Percentiles rank a stretch among this genome's conserved stretches.
phyloP scores from a whole-genome alignment of 1,140 invertebrate genomes.

The Calephelis virginiensis region DNA sequence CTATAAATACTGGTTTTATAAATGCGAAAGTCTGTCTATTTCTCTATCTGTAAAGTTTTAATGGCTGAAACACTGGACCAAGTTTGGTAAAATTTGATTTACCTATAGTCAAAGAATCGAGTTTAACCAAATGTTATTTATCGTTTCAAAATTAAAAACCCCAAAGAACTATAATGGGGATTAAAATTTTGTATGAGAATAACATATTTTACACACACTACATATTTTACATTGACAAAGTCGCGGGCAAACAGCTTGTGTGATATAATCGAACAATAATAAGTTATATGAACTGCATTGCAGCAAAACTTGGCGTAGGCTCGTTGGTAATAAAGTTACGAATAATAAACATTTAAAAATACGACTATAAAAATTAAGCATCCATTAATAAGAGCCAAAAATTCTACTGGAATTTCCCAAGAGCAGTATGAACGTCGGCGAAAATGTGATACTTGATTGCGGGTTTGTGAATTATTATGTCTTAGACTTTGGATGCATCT shows the following conservation, averaged over 20 bases:
- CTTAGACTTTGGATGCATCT: neutral
- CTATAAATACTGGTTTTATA: too few relatives aligned
- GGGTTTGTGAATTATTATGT: neutral
- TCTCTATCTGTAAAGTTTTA: too few relatives aligned
- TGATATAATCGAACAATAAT: neutral
- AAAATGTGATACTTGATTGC: neutral
- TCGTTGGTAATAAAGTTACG: constrained; percentile 3
- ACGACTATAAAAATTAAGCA: constrained; percentile 8
- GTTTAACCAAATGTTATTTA: too few relatives aligned
- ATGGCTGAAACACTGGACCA: too few relatives aligned
- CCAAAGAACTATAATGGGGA: too few relatives aligned
- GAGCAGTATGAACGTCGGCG: neutral
- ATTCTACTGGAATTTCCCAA: constrained; percentile 2
- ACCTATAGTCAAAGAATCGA: too few relatives aligned
- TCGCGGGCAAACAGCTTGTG: neutral
- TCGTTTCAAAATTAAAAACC: too few relatives aligned
- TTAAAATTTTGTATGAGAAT: too few relatives aligned
- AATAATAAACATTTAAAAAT: constrained; percentile 15
- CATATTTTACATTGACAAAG: neutral
- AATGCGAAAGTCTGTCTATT: too few relatives aligned
- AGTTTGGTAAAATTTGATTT: too few relatives aligned
- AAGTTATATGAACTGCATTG: constrained; percentile 12
- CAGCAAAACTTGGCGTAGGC: constrained; percentile 10
- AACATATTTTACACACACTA: too few relatives aligned
- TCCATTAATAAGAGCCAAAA: constrained; percentile 12